Percentiles rank a stretch among this genome's conserved stretches.
phyloP scores from a whole-genome alignment of 2,888 invertebrate genomes.

The Homarus gammarus region DNA sequence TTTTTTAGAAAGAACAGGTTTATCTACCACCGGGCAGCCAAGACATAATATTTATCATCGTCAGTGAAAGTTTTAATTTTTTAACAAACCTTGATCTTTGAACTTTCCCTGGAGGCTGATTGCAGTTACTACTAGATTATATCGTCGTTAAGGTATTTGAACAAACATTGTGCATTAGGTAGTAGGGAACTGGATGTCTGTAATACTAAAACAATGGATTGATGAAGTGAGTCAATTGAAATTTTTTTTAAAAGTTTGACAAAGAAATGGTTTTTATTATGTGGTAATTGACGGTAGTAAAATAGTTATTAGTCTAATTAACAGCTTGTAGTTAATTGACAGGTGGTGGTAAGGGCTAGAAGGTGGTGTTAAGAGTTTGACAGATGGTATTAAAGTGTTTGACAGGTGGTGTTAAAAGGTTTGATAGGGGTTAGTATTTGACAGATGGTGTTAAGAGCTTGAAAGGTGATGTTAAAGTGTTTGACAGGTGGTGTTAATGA shows the following conservation, averaged over 20 bases:
- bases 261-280: neutral
- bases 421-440: too few species aligned
- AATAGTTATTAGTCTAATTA: too few species aligned
- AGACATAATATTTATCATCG: neutral
- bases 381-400: too few species aligned
- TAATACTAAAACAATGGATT: neutral
- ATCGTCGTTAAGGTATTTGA: neutral
- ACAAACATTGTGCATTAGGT: neutral
- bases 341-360: too few species aligned
- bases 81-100: neutral
- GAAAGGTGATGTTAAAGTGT: too few species aligned
- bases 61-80: neutral
- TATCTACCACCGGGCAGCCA: neutral
- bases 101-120: neutral
- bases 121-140: neutral
- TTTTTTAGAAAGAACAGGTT: neutral
- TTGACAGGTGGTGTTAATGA: too few species aligned
- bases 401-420: too few species aligned
- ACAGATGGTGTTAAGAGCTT: neutral
- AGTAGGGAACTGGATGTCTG: too few species aligned
- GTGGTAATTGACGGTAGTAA: too few species aligned
- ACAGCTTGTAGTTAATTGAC: too few species aligned
- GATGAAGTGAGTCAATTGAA: neutral
- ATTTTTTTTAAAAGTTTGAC: neutral
- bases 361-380: too few species aligned